Percentiles rank a stretch among this genome's conserved stretches.
Evolutionary conservation across 1,140 invertebrate species (phyloP).

Genomic region (Sipha flava): DNA sequence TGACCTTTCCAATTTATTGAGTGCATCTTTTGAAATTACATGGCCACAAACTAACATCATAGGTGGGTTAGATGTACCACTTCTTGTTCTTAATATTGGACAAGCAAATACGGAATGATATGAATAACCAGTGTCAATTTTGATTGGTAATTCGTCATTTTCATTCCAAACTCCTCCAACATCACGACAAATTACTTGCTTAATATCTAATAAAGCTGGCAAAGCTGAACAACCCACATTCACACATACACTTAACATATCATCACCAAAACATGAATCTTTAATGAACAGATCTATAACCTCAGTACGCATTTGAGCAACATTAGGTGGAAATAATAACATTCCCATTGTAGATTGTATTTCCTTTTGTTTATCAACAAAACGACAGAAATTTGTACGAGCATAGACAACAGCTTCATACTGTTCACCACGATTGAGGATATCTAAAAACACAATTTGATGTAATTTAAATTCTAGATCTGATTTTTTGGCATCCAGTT

Average conservation of each 20-base stretch:
- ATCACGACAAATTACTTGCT: conserved; percentile 94
- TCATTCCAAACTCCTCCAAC: conserved; percentile 89
- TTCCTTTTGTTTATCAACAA: conserved; percentile 65
- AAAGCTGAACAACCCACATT: conserved; percentile 87
- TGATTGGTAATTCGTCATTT: conserved; percentile 92
- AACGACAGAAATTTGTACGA: conserved; percentile 70
- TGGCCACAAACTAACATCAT: conserved; percentile 95
- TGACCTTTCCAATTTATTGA: conserved; percentile 86
- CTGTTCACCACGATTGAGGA: conserved; percentile 63
- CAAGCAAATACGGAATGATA: conserved; percentile 99
- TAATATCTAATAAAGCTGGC: conserved; percentile 86
- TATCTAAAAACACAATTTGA: conserved; percentile 59
- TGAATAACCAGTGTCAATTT: conserved; percentile 80
- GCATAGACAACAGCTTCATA: conserved; percentile 79
- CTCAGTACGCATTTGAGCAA: conserved; percentile 58
- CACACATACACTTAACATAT: conserved; percentile 52
- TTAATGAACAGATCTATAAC: conserved; percentile 82
- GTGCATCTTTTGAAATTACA: conserved; percentile 93
- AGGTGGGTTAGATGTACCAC: conserved; percentile 91
- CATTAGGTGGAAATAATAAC: conserved; percentile 65
- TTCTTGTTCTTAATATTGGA: conserved; percentile 95
- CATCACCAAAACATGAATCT: conserved; percentile 64
- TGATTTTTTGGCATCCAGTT: conserved; percentile 59
- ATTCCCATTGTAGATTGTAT: conserved; percentile 84
- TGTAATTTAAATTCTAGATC: conserved; percentile 82